Evolutionary conservation across 2,797 vertebrate genomes (phyloP).

Genomic region (Tapera naevia): DNA sequence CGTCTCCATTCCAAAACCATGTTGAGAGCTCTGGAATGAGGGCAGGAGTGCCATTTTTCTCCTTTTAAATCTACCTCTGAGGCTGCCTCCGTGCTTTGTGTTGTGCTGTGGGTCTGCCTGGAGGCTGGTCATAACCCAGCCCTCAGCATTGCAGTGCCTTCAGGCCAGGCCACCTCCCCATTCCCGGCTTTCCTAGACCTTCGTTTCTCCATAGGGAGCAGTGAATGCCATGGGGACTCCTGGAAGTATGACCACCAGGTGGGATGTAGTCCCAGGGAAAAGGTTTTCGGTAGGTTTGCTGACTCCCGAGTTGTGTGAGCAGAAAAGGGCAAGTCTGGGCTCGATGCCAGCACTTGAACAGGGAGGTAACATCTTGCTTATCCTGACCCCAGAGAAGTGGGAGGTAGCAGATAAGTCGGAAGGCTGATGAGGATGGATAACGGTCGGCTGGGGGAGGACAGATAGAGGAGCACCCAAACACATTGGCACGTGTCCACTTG

Average conservation of each 20-base stretch:
- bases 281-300: background rate
- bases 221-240: accelerated
- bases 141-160: background rate
- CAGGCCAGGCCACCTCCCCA: background rate
- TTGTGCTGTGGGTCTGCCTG: background rate
- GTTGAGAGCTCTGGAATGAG: background rate
- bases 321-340: background rate
- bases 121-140: background rate
- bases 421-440: background rate
- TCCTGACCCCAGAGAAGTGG: background rate
- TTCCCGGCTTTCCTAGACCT: background rate
- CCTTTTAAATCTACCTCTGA: background rate
- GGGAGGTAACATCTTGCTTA: constrained; percentile 31
- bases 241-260: accelerated
- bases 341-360: background rate
- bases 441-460: background rate
- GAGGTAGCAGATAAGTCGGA: background rate
- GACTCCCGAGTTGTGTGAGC: background rate
- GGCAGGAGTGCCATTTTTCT: background rate
- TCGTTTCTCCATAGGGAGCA: background rate
- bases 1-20: background rate
- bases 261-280: background rate
- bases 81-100: background rate
- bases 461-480: constrained; percentile 2
- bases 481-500: accelerated